Base-by-base conservation (phyloP, 2,888 invertebrate genomes). In the Pyrrhosoma nymphula region DNA sequence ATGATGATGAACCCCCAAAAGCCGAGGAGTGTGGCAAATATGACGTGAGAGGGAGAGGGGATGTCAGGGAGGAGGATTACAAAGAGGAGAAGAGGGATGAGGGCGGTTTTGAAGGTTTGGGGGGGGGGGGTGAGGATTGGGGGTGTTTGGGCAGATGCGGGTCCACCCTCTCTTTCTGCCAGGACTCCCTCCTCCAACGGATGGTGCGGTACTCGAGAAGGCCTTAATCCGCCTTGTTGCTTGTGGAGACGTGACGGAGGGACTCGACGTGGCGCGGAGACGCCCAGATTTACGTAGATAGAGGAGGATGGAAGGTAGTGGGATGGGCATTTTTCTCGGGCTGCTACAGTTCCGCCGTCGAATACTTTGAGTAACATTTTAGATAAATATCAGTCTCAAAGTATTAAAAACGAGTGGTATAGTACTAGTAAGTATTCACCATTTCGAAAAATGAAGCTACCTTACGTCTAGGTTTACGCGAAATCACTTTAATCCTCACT, bases 151-250 rank as follows among this genome's bases (percentile, higher is more conserved):
- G 69, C 26, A 69, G 93, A 93, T 35, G 26, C 47, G 69, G 93
- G 47, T 20, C 60, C 63, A 63, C 35, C 26, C 63, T 47, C 47
- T 47, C 47, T 47, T 8, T 47, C 8, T 47, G 4, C 47, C 8
- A 8, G 47, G 47, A 47, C 69, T 47, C 55, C 55, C 89, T 56
- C 89, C 47, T 47, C 69, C 39, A 4, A 93, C 69, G 47, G 39
- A n/a, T 18, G 60, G 23, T 23, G 82, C 35, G 82, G 35, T 35
- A 12, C 82, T 82, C 82, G 82, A 82, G 82, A 82, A 4, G 82
- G 82, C 82, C 82, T 14, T 93, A 93, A 93, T 93, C 93, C 93
- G 69, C 26, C 93, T 69, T 93, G 93, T 93, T 93, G 93, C 93
- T 93, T 69, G 56, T 93, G 93, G 93, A 93, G 93, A 93, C 69